Percentiles rank a stretch among this genome's conserved stretches.
phyloP scores from a whole-genome alignment of 2,797 vertebrate species.

The Poecilia picta region DNA sequence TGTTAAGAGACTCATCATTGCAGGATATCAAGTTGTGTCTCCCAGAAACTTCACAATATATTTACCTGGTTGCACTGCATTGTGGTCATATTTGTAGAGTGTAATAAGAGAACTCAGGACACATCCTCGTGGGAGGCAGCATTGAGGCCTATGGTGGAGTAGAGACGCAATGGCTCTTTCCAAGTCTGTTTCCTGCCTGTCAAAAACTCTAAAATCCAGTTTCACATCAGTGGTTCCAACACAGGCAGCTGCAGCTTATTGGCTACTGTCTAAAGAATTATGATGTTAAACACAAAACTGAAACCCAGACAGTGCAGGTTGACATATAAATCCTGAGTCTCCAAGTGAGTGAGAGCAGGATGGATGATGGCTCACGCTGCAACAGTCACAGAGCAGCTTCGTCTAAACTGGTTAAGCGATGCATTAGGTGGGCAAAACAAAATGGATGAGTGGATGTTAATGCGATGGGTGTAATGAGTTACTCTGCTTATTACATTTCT shows the following conservation, averaged over 20 bases:
- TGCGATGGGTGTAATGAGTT: not conserved
- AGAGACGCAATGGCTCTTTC: not conserved
- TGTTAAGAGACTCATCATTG: not conserved
- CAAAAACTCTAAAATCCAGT: not conserved
- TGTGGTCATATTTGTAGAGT: not conserved
- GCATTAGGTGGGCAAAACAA: not conserved
- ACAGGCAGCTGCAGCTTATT: not conserved
- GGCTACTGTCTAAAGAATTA: not conserved
- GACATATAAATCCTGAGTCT: not conserved
- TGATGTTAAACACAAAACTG: not conserved
- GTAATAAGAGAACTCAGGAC: not conserved
- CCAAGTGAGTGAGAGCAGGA: not conserved
- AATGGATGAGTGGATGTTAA: not conserved
- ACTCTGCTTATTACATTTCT: conserved; percentile 8
- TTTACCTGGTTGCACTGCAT: not conserved
- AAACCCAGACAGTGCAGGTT: not conserved
- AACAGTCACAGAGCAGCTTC: not conserved
- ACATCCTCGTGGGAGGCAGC: not conserved
- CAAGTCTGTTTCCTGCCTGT: not conserved
- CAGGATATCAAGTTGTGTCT: not conserved
- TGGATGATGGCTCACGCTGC: not conserved
- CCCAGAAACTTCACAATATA: not conserved
- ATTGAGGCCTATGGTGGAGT: not conserved
- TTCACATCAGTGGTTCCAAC: not conserved
- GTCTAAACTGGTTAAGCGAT: not conserved